Evolutionary conservation across 2,888 invertebrate species (phyloP).

Genomic region (Zeuzera pyrina): DNA sequence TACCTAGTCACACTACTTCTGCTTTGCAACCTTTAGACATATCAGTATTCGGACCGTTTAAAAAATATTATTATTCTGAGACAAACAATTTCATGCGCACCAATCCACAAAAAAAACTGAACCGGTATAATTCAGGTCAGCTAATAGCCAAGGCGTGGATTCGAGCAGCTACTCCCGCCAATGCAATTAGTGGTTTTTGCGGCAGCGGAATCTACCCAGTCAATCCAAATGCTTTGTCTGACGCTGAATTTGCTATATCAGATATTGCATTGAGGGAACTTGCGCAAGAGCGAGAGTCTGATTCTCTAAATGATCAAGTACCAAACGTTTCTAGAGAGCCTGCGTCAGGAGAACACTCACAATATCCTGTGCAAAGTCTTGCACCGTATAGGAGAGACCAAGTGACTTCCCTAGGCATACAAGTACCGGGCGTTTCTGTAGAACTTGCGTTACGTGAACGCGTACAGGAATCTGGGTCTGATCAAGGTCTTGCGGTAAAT

Average conservation of each 20-base stretch:
- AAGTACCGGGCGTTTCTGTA: too few species aligned
- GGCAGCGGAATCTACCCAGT: too few species aligned
- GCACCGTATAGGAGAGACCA: too few species aligned
- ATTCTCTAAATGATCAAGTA: slow-evolving; percentile 4
- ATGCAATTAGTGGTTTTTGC: too few species aligned
- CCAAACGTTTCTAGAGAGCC: background rate
- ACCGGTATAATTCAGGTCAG: slow-evolving; percentile 6
- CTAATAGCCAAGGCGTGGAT: slow-evolving; percentile 6
- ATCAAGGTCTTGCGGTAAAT: too few species aligned
- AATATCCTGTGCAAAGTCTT: background rate
- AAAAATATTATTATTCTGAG: slow-evolving; percentile 2
- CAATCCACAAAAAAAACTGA: slow-evolving; percentile 8
- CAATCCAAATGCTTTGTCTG: too few species aligned
- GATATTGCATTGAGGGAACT: slow-evolving; percentile 14
- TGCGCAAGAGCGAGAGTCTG: slow-evolving; percentile 12
- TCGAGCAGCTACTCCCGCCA: slow-evolving; percentile 11
- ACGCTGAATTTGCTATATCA: slow-evolving; percentile 18
- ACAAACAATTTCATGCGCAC: slow-evolving; percentile 5
- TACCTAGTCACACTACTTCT: slow-evolving; percentile 18
- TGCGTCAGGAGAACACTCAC: background rate
- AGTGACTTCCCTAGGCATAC: too few species aligned
- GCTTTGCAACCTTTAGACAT: slow-evolving; percentile 18
- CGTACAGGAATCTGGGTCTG: too few species aligned
- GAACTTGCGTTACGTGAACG: too few species aligned
- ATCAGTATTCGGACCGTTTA: slow-evolving; percentile 8